A percentile compares a stretch with the other conserved stretches of the same genome.
phyloP scores from a whole-genome alignment of 2,113 vertebrate species.

The Smithornis capensis region DNA sequence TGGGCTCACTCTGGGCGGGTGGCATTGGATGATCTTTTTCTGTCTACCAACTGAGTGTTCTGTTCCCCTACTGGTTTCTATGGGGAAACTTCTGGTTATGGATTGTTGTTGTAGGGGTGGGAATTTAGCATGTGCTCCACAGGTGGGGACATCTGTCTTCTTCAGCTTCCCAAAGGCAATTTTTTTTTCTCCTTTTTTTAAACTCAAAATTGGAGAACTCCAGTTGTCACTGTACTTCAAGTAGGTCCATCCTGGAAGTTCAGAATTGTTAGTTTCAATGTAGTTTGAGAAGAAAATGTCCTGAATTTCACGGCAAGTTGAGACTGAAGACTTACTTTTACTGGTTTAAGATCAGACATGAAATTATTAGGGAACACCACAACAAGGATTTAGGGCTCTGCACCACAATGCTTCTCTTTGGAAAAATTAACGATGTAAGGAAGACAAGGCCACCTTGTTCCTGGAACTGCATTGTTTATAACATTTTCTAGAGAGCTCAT shows the following conservation, averaged over 20 bases:
- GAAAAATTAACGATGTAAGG: not conserved
- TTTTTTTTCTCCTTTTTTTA: not conserved
- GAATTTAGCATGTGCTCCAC: not conserved
- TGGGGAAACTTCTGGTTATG: not conserved
- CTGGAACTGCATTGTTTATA: not conserved
- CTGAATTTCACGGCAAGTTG: not conserved
- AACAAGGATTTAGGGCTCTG: not conserved
- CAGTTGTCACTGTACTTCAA: not conserved
- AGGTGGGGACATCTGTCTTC: not conserved
- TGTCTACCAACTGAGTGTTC: not conserved
- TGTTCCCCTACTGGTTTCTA: not conserved
- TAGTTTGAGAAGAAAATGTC: not conserved
- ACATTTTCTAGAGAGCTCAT: not conserved
- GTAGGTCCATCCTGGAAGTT: not conserved
- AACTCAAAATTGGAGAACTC: not conserved
- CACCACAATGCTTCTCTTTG: not conserved
- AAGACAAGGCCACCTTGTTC: rapidly evolving
- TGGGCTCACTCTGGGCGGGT: not conserved
- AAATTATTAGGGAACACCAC: not conserved
- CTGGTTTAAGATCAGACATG: not conserved
- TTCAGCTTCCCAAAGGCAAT: not conserved
- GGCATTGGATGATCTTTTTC: not conserved
- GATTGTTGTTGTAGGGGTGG: not conserved
- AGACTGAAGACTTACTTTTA: not conserved
- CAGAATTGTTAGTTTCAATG: not conserved